These are phyloP conservation scores for Anolis carolinensis DNA, from an alignment of 2,113 vertebrate genomes.

Conservation along the genomic window DNA sequence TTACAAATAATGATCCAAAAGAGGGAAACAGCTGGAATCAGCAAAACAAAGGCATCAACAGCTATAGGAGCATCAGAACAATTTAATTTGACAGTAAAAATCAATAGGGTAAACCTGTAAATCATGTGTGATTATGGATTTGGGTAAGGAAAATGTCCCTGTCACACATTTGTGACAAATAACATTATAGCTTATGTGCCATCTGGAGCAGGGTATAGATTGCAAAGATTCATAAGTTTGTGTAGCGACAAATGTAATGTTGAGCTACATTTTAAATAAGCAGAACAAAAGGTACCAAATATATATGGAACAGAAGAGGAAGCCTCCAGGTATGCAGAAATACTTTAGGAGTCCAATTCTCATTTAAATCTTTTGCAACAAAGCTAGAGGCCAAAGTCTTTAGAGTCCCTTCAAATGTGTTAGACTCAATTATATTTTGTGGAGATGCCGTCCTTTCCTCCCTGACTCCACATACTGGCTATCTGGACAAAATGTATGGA, in stretches of 20 bases:
- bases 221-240: no score
- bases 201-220: no score
- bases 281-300: no score
- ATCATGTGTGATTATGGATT: no score
- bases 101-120: no score
- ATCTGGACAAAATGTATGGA: background rate
- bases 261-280: background rate
- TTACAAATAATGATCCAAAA: no score
- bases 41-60: no score
- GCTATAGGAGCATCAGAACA: no score
- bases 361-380: background rate
- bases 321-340: background rate
- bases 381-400: background rate
- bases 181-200: background rate
- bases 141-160: no score
- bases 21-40: no score
- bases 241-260: background rate
- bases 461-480: background rate
- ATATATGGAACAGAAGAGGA: background rate
- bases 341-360: background rate
- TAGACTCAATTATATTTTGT: background rate
- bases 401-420: background rate
- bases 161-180: background rate
- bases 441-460: background rate
- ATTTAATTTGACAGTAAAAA: no score